Evolutionary conservation across 2,888 invertebrate genomes (phyloP).

Genomic region (Eupsilia transversa): DNA sequence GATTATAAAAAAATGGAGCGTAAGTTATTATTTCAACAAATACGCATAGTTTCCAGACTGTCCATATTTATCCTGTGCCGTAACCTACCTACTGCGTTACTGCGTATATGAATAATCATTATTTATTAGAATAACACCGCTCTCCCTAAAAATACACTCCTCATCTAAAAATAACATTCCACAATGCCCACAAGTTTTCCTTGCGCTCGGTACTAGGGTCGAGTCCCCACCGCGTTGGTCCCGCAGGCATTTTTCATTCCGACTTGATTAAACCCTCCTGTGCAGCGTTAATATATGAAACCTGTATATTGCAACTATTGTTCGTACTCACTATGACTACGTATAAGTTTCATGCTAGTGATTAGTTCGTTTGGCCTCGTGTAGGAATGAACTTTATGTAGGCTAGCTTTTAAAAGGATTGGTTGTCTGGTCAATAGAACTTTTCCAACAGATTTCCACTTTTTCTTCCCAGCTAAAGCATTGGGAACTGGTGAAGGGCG

Average conservation of each 20-base stretch:
- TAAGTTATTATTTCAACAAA: too few relatives aligned
- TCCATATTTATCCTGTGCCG: too few relatives aligned
- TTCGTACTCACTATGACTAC: constrained; percentile 25
- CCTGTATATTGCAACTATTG: constrained; percentile 74
- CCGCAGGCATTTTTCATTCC: constrained; percentile 88
- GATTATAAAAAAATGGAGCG: too few relatives aligned
- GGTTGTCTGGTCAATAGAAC: background rate
- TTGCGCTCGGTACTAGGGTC: constrained; percentile 54
- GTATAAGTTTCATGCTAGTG: background rate
- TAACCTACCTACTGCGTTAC: background rate
- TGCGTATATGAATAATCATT: too few relatives aligned
- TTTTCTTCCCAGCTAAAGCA: too few relatives aligned
- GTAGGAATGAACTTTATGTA: too few relatives aligned
- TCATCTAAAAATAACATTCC: background rate
- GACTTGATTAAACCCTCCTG: constrained; percentile 88
- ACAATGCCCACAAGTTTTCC: constrained; percentile 23
- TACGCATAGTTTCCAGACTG: too few relatives aligned
- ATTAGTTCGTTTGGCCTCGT: constrained; percentile 29
- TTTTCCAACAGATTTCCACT: too few relatives aligned
- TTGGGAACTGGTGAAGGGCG: too few relatives aligned
- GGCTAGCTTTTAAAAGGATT: constrained; percentile 5
- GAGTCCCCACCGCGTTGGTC: constrained; percentile 69
- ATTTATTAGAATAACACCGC: background rate
- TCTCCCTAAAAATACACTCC: constrained; percentile 15
- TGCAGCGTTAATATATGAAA: constrained; percentile 82